Conservation (phyloP, 2,113 vertebrate genomes). For the Larimichthys crocea region DNA sequence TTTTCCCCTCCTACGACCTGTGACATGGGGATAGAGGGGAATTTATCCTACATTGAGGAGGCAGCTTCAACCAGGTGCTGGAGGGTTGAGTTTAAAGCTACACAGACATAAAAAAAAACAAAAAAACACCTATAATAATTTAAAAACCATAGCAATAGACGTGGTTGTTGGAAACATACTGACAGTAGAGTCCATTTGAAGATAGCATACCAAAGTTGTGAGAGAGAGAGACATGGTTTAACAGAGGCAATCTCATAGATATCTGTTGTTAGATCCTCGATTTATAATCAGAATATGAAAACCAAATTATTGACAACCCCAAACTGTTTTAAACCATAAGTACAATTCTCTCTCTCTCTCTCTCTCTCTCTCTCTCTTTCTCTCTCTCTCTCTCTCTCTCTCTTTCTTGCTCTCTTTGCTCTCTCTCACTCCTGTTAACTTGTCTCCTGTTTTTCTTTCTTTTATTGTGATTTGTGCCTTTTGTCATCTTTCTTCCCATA, state of each 20-base stretch:
- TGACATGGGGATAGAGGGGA: neutral
- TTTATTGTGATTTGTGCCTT: conserved; percentile 99
- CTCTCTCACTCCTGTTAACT: conserved; percentile 64
- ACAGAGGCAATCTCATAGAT: conserved; percentile 79
- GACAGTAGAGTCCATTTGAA: conserved; percentile 43
- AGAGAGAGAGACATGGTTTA: conserved; percentile 71
- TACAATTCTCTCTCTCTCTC: no score
- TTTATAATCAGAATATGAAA: conserved; percentile 78
- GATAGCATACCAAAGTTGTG: conserved; percentile 43
- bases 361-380: conserved; percentile 41
- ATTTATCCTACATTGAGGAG: conserved; percentile 23
- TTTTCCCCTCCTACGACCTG: conserved; percentile 20
- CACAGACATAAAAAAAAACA: neutral
- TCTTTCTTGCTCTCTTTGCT: conserved; percentile 36
- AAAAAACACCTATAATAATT: no score
- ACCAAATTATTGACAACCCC: conserved; percentile 75
- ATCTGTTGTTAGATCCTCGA: conserved; percentile 76
- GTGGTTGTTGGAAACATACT: conserved; percentile 30
- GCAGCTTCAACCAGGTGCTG: conserved; percentile 26
- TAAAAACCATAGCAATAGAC: conserved; percentile 15
- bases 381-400: conserved; percentile 48
- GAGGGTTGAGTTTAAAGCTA: conserved; percentile 29
- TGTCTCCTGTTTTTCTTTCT: conserved; percentile 84
- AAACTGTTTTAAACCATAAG: conserved; percentile 57
- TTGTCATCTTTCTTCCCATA: conserved; percentile 98